Evolutionary conservation across 2,113 vertebrate species (phyloP), one percentile per base, ranked within the genome.

Genomic region (Anser cygnoides): DNA sequence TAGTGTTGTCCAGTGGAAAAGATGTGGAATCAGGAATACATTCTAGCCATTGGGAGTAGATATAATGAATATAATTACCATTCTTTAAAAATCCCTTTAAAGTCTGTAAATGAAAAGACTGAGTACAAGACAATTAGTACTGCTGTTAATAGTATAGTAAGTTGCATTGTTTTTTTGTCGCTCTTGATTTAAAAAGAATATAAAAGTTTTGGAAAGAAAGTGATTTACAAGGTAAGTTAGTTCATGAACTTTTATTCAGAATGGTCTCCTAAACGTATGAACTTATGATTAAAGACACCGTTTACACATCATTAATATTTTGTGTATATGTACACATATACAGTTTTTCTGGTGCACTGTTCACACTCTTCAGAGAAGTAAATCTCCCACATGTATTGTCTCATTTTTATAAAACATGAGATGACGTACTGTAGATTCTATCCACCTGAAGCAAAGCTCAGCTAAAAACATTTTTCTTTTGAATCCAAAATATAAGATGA

Each of bases 301-400:
- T 90, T 92, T 95, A 97, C 62, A 58, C 6, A 35, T 90, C 90
- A 91, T 97, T 97, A 97, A 94, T 97, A 96, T 97, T 96, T 97
- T 84, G 86, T 88, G 25, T 93, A 62, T 66, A 68, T 84, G 92
- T 61, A 83, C 20, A 62, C 62, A 93, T 20, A 39, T 8, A 28
- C 74, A 77, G 95, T 66, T 80, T 93, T 92, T 44, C 54, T 80
- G 74, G 77, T 82, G 50, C 88, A 93, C 80, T 95, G 65, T 96
- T 97, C 95, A 93, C 83, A 73, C 37, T 97, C 90, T 61, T 29
- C 92, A 96, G 67, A 79, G 90, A 86, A 92, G 96, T 87, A 94
- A 96, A 95, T 96, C 89, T 94, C 88, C 86, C 92, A 67, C 79
- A 86, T 92, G 90, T 96, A 95, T 96, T 91, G 44, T 87, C 79